Evolutionary conservation across 2,888 invertebrate species (phyloP).

Genomic region (Lymantria dispar): DNA sequence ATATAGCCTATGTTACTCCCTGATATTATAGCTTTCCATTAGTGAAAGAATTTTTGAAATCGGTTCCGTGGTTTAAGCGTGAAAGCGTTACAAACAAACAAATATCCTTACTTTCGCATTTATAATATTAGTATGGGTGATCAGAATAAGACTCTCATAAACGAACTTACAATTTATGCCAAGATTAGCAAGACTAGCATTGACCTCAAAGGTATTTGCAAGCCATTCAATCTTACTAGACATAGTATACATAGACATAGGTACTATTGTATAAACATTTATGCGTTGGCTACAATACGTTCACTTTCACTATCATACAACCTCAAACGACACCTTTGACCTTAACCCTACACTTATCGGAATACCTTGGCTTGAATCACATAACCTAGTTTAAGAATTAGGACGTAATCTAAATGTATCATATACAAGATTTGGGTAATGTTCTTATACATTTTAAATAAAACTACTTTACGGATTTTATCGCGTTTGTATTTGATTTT

Average conservation of each 20-base stretch:
- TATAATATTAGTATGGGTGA: too few relatives aligned
- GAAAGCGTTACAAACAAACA: too few relatives aligned
- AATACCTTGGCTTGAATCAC: slow-evolving; percentile 1
- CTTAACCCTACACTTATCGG: slow-evolving; percentile 4
- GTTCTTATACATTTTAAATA: too few relatives aligned
- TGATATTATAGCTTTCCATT: too few relatives aligned
- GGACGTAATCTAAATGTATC: neutral
- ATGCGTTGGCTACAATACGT: slow-evolving; percentile 11
- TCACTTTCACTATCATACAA: slow-evolving; percentile 37
- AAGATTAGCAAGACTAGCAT: neutral
- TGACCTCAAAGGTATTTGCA: neutral
- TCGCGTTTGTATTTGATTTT: too few relatives aligned
- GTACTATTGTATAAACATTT: slow-evolving; percentile 23
- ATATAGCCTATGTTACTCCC: too few relatives aligned
- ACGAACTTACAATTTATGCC: neutral
- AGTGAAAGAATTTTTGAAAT: too few relatives aligned
- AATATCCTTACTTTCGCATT: too few relatives aligned
- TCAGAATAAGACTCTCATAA: neutral
- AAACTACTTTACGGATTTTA: too few relatives aligned
- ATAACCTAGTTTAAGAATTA: neutral
- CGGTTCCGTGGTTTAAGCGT: too few relatives aligned
- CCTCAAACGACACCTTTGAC: slow-evolving; percentile 27
- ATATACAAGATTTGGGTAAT: too few relatives aligned
- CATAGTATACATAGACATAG: neutral
- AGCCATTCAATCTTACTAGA: neutral